Evolutionary conservation across 2,113 vertebrate species (phyloP), one percentile per base, ranked within the genome.

Genomic region (Delphinus delphis): DNA sequence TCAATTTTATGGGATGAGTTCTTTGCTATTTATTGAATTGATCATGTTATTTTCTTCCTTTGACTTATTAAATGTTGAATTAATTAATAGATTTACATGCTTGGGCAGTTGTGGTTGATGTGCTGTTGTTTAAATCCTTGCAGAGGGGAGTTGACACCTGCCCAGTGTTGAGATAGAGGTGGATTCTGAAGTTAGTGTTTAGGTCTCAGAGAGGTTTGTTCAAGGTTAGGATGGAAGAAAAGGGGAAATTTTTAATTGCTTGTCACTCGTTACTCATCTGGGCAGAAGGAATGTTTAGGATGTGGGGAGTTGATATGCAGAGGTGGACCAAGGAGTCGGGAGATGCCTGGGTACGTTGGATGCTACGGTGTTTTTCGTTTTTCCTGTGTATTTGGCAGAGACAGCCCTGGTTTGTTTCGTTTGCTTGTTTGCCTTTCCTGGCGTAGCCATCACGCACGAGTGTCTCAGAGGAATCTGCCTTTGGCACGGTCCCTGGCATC

Each of bases 251-350:
- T 67, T 28, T 21, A 44, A 17, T 17, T 38, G 31, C 8, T 8
- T 2, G 31, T 5, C 38, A 50, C 13, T 9, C 15, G 38, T 25
- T 26, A 26, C 25, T 58, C 55, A 12, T 0, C 17, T 4, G 4
- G 58, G 50, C 47, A 33, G 33, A 10, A 28, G 31, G 21, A 6
- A 5, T 6, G 6, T n/a, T 47, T 5, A 8, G 18, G 20, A 11
- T 1, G 6, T 0, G 33, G 38, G 25, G 50, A 8, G 11, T 38
- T 26, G 47, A 28, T 0, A 13, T 1, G 0, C 55, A 31, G 84
- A 26, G 31, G 12, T 0, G 2, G 73, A 1, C 8, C 67, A 0
- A 50, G 65, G 9, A 33, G 3, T 7, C 2, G 0, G 26, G 73
- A 21, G 20, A 36, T 20, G 7, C n/a, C 44, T 6, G 14, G 41